These are phyloP conservation scores for Montipora sp. DNA, from an alignment of 64 coral and sea anemone genomes.

Conservation along the genomic window DNA sequence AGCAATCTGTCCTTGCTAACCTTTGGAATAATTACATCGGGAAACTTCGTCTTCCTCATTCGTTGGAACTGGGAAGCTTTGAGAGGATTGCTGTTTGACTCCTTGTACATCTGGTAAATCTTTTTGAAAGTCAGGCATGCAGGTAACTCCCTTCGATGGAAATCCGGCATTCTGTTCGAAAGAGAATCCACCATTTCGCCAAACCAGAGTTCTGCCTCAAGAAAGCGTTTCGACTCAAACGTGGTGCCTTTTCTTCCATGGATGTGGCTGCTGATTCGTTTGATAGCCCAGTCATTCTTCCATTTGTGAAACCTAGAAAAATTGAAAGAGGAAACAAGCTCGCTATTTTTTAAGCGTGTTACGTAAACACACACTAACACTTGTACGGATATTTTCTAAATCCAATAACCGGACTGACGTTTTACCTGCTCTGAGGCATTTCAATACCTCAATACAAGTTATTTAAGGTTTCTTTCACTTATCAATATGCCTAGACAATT, in stretches of 20 bases:
- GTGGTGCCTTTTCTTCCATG: neutral
- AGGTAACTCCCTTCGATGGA: neutral
- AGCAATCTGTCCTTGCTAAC: neutral
- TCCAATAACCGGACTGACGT: too few relatives aligned
- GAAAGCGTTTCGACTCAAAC: neutral
- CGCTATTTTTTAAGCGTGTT: too few relatives aligned
- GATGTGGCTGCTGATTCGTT: neutral
- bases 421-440: too few relatives aligned
- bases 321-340: too few relatives aligned
- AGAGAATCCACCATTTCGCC: neutral
- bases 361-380: too few relatives aligned
- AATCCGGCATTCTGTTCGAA: neutral
- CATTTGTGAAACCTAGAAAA: neutral
- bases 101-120: neutral
- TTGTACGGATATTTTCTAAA: too few relatives aligned
- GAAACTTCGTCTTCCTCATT: neutral
- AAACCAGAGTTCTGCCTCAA: neutral
- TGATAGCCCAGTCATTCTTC: constrained; percentile 5
- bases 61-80: neutral
- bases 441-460: too few relatives aligned
- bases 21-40: neutral
- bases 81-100: neutral
- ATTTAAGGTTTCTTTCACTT: too few relatives aligned
- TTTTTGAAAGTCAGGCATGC: neutral
- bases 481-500: too few relatives aligned